A percentile compares a stretch with the other conserved stretches of the same genome.
Conservation (phyloP, 1,140 invertebrate species). For the Dolichoris vasculosae region DNA sequence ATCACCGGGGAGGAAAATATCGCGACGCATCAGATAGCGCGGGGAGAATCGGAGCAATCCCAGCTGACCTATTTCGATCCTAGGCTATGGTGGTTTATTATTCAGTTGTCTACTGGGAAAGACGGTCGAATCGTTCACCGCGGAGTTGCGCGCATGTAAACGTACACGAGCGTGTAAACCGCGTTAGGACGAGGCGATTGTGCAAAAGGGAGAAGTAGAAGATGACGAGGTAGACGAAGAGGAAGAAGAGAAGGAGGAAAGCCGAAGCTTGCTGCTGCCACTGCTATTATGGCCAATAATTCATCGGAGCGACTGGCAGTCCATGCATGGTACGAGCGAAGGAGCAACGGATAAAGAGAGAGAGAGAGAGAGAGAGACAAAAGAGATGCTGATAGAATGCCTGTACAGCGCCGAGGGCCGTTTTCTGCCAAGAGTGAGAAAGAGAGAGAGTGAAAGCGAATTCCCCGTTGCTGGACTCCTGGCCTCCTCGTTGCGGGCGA, state of each 20-base stretch:
- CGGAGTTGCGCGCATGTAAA: background rate
- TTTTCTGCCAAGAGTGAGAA: constrained; percentile 17
- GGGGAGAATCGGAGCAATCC: too few relatives aligned
- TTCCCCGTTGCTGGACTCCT: background rate
- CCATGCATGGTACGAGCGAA: background rate
- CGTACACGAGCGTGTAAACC: background rate
- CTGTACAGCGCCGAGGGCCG: constrained; percentile 29
- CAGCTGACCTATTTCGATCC: constrained; percentile 2
- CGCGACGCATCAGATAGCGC: too few relatives aligned
- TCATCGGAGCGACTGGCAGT: constrained; percentile 61
- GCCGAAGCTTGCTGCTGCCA: constrained; percentile 63
- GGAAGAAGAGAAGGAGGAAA: constrained; percentile 34
- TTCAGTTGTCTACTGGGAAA: constrained; percentile 29
- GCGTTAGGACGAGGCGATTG: background rate
- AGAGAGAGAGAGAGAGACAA: background rate
- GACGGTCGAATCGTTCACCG: background rate
- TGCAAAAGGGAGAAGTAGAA: constrained; percentile 29
- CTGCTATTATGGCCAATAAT: constrained; percentile 74
- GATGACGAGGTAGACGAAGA: background rate
- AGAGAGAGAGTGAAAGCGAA: background rate
- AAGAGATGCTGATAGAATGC: background rate
- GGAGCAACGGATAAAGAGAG: background rate
- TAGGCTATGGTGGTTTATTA: background rate
- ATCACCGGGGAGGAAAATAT: too few relatives aligned
- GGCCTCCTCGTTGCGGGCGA: background rate